Evolutionary conservation across 2,797 vertebrate genomes (phyloP).

Genomic region (Melanogrammus aeglefinus): DNA sequence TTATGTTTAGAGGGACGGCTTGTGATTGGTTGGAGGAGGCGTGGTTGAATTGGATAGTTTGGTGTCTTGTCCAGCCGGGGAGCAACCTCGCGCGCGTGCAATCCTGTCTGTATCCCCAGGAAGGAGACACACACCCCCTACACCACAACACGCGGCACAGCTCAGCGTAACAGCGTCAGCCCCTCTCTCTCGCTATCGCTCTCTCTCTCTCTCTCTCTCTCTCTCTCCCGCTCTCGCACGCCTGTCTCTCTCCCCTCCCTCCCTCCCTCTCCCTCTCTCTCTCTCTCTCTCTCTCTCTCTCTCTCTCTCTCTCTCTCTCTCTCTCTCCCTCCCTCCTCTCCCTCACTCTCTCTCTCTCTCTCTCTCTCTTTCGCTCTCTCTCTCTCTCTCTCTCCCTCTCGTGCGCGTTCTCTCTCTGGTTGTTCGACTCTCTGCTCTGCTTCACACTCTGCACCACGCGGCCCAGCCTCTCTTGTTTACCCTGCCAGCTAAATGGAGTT

Average conservation of each 20-base stretch:
- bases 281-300: slow-evolving; percentile 37
- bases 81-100: slow-evolving; percentile 87
- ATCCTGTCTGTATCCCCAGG: slow-evolving; percentile 90
- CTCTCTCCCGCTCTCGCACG: slow-evolving; percentile 49
- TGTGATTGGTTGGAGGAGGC: slow-evolving; percentile 95
- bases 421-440: slow-evolving; percentile 65
- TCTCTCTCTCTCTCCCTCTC: slow-evolving; percentile 47
- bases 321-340: slow-evolving; percentile 60
- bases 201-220: slow-evolving; percentile 40
- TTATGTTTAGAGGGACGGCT: slow-evolving; percentile 86
- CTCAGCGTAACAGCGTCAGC: slow-evolving; percentile 50
- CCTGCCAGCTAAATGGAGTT: slow-evolving; percentile 96
- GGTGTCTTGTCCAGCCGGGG: slow-evolving; percentile 91
- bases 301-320: slow-evolving; percentile 45
- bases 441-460: slow-evolving; percentile 76
- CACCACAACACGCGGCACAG: slow-evolving; percentile 31
- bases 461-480: slow-evolving; percentile 87
- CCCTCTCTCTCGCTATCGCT: slow-evolving; percentile 38
- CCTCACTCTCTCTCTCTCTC: slow-evolving; percentile 41
- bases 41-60: slow-evolving; percentile 95
- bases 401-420: slow-evolving; percentile 53
- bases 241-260: slow-evolving; percentile 51
- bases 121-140: slow-evolving; percentile 80
- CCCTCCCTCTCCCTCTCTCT: slow-evolving; percentile 36
- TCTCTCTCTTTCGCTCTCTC: slow-evolving; percentile 18